These are phyloP conservation scores for Bergia puertoricense DNA, from an alignment of 92 coral and sea anemone genomes.

Conservation along the genomic window DNA sequence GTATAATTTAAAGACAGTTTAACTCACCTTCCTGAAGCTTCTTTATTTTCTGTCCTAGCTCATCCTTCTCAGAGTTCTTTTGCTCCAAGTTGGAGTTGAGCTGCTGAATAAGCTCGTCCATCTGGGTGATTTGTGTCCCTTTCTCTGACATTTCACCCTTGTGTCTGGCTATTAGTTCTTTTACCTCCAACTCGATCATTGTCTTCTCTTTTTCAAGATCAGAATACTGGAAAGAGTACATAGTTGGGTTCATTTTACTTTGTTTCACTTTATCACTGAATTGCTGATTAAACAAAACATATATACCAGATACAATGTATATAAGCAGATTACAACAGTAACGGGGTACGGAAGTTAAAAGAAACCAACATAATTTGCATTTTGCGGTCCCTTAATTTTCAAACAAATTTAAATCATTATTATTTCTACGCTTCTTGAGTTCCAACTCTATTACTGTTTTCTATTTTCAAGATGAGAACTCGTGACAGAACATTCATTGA, in stretches of 20 bases:
- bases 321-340: no score
- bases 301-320: no score
- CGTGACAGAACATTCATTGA: no score
- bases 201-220: slow-evolving; percentile 98
- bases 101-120: slow-evolving; percentile 76
- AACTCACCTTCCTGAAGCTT: slow-evolving; percentile 72
- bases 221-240: slow-evolving; percentile 63
- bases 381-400: no score
- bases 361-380: no score
- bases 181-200: slow-evolving; percentile 94
- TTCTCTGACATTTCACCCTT: slow-evolving; percentile 97
- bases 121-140: slow-evolving; percentile 79
- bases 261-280: background rate
- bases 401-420: no score
- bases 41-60: slow-evolving; percentile 74
- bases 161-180: slow-evolving; percentile 94
- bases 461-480: no score
- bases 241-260: background rate
- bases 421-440: no score
- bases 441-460: no score
- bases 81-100: slow-evolving; percentile 68
- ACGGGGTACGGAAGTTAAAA: no score
- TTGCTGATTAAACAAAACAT: background rate
- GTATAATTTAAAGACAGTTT: background rate
- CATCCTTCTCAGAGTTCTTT: slow-evolving; percentile 83